A percentile compares a stretch with the other conserved stretches of the same genome.
phyloP scores from a whole-genome alignment of 30 jellyfish, hydroid and myxozoan genomes.

The Mastigias papua region DNA sequence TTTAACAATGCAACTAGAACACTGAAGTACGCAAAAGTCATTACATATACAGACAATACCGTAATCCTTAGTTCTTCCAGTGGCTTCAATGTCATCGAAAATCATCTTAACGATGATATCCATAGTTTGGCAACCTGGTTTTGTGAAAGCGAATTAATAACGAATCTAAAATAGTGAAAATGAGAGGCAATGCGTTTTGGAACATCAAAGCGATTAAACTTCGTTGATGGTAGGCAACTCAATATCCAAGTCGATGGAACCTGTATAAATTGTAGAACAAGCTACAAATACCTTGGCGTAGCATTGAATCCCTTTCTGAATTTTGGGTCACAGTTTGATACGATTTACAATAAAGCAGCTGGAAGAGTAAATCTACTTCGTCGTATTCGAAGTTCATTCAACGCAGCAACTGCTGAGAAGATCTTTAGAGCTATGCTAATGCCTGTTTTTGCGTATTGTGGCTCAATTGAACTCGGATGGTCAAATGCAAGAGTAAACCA shows the following conservation, averaged over 20 bases:
- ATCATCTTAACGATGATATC: too few species aligned
- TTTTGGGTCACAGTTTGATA: background rate
- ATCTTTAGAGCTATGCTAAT: too few species aligned
- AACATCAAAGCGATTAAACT: too few species aligned
- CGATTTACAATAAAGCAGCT: slow-evolving; percentile 52
- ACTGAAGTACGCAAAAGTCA: slow-evolving; percentile 31
- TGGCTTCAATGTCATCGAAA: slow-evolving; percentile 19
- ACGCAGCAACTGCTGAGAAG: slow-evolving; percentile 42
- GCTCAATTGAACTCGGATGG: too few species aligned
- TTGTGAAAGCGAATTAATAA: slow-evolving; percentile 29
- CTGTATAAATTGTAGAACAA: too few species aligned
- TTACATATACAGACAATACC: slow-evolving; percentile 5
- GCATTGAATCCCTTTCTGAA: too few species aligned
- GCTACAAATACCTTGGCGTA: too few species aligned
- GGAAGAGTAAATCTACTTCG: slow-evolving; percentile 55
- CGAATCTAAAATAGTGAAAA: too few species aligned
- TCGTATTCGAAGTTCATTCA: slow-evolving; percentile 22
- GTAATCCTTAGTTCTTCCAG: slow-evolving; percentile 24
- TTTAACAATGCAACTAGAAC: slow-evolving; percentile 22
- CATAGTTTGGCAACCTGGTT: slow-evolving; percentile 15
- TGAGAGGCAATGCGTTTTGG: too few species aligned
- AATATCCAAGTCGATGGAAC: slow-evolving; percentile 50
- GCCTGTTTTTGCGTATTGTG: too few species aligned
- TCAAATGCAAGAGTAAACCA: slow-evolving; percentile 37
- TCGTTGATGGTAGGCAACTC: slow-evolving; percentile 41